Percentiles rank a stretch among this genome's conserved stretches.
phyloP scores from a whole-genome alignment of 2,888 invertebrate species.

The Muscina levida region DNA sequence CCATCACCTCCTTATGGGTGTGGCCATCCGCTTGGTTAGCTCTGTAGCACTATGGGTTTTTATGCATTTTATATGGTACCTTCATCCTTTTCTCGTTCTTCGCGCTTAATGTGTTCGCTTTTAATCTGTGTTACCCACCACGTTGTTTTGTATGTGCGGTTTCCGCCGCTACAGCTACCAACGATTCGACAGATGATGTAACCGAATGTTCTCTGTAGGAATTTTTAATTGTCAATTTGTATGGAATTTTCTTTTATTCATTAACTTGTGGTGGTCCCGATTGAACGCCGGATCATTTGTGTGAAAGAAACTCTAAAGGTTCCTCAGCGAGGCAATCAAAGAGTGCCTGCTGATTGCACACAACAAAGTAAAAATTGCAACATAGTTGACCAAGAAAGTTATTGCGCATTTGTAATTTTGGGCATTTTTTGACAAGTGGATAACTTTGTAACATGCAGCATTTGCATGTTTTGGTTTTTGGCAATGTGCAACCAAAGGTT shows the following conservation, averaged over 20 bases:
- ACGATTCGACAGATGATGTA: no score
- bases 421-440: no score
- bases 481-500: no score
- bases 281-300: no score
- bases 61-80: slow-evolving; percentile 9
- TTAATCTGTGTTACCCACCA: slow-evolving; percentile 25
- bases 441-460: no score
- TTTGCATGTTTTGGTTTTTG: no score
- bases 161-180: no score
- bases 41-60: neutral
- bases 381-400: no score
- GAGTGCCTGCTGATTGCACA: no score
- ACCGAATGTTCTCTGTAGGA: slow-evolving; percentile 1
- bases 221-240: slow-evolving; percentile 36
- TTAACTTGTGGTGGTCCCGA: neutral
- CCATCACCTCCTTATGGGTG: slow-evolving; percentile 54
- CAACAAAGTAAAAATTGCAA: no score
- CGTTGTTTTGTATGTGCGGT: slow-evolving; percentile 28
- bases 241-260: slow-evolving; percentile 1
- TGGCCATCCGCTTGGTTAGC: neutral
- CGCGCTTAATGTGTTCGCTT: slow-evolving; percentile 9
- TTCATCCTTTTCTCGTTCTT: neutral
- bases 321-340: neutral
- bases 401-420: no score
- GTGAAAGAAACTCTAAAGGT: neutral